phyloP scores from a whole-genome alignment of 2,888 invertebrate species.

The Anorthoa munda region DNA sequence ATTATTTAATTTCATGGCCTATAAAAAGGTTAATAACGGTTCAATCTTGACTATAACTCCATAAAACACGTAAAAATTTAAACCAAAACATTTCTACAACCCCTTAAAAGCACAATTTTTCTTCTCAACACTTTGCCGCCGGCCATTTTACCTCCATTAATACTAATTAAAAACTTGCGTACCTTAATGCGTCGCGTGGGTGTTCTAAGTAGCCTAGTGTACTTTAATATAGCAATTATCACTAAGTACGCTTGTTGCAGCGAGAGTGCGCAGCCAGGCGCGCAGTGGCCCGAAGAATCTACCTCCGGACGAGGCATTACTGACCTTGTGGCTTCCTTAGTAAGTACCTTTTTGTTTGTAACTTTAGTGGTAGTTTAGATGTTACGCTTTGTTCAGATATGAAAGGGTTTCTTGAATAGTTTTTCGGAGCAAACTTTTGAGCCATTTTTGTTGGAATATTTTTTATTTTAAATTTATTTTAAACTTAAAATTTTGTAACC shows the following conservation, averaged over 20 bases:
- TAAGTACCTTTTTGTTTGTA: slow-evolving; percentile 74
- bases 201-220: slow-evolving; percentile 55
- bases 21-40: background rate
- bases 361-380: background rate
- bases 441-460: background rate
- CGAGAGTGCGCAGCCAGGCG: slow-evolving; percentile 84
- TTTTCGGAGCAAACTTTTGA: slow-evolving; percentile 24
- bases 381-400: background rate
- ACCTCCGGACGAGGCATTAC: slow-evolving; percentile 76
- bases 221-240: slow-evolving; percentile 57
- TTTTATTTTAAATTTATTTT: background rate
- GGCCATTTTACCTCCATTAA: slow-evolving; percentile 60
- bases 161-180: slow-evolving; percentile 67
- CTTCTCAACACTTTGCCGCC: slow-evolving; percentile 43
- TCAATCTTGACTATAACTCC: background rate
- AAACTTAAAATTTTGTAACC: background rate
- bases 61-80: slow-evolving; percentile 14
- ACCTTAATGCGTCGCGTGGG: slow-evolving; percentile 60
- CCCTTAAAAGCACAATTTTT: slow-evolving; percentile 59
- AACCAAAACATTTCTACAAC: slow-evolving; percentile 13
- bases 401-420: slow-evolving; percentile 35
- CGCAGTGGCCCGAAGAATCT: slow-evolving; percentile 76
- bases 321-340: slow-evolving; percentile 84
- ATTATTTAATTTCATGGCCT: no score
- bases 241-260: slow-evolving; percentile 76